Percentiles rank a stretch among this genome's conserved stretches.
Conservation (phyloP, 2,888 invertebrate genomes). For the Trissolcus brochymenae region DNA sequence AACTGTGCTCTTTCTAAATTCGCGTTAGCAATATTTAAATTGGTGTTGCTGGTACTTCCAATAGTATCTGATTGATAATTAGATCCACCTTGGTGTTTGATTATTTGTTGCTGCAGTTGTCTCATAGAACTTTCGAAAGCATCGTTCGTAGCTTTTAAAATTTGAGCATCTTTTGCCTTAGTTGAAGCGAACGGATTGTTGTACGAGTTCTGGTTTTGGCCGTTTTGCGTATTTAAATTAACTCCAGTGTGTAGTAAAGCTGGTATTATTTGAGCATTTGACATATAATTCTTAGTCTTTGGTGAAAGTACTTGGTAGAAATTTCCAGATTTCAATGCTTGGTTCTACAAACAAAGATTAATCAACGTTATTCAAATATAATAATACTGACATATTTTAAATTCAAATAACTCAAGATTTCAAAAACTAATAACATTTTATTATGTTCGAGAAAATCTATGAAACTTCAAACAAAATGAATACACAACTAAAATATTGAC, state of each 20-base stretch:
- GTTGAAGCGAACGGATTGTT: constrained; percentile 50
- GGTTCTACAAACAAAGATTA: constrained; percentile 28
- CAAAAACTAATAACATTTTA: not conserved
- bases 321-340: constrained; percentile 35
- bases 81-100: constrained; percentile 60
- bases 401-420: not conserved
- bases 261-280: constrained; percentile 66
- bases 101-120: constrained; percentile 65
- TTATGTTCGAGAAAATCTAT: too few species aligned
- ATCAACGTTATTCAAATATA: too few species aligned
- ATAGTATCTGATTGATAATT: constrained; percentile 65
- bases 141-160: constrained; percentile 64
- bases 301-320: constrained; percentile 51
- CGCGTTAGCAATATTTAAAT: constrained; percentile 59
- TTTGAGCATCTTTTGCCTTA: constrained; percentile 59
- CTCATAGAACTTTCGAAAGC: constrained; percentile 66
- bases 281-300: constrained; percentile 57
- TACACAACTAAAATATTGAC: too few species aligned
- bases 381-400: not conserved
- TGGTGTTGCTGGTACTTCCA: constrained; percentile 65
- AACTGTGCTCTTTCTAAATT: constrained; percentile 65
- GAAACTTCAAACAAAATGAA: too few species aligned
- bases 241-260: constrained; percentile 64
- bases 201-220: constrained; percentile 60
- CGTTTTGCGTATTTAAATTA: constrained; percentile 48